phyloP scores from a whole-genome alignment of 2,888 invertebrate genomes.

The Archips xylosteana region DNA sequence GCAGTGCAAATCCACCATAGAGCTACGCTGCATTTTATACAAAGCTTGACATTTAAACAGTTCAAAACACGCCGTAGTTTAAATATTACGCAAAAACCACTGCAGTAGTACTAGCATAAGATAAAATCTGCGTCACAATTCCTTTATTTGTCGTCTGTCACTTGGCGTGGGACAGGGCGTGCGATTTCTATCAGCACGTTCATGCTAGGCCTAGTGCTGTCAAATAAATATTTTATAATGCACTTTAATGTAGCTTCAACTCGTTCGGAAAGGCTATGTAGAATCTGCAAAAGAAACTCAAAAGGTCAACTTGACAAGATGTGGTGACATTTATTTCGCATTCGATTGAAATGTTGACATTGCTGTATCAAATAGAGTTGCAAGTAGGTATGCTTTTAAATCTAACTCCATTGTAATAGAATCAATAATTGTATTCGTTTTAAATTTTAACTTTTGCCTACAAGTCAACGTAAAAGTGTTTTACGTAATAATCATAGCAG shows the following conservation, averaged over 20 bases:
- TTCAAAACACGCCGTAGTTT: not conserved
- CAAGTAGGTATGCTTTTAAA: too few relatives aligned
- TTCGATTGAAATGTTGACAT: too few relatives aligned
- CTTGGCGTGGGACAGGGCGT: conserved; percentile 13
- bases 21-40: not conserved
- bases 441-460: too few relatives aligned
- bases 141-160: conserved; percentile 29
- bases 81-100: conserved; percentile 11
- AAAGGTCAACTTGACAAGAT: not conserved
- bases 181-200: conserved; percentile 24
- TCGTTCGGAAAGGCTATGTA: not conserved
- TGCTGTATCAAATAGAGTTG: too few relatives aligned
- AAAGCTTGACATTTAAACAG: not conserved
- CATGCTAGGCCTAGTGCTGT: conserved; percentile 5
- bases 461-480: too few relatives aligned
- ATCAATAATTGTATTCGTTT: too few relatives aligned
- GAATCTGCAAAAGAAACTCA: not conserved
- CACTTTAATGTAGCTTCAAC: not conserved
- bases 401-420: too few relatives aligned
- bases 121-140: conserved; percentile 32
- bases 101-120: conserved; percentile 24
- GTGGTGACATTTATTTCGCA: too few relatives aligned
- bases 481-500: too few relatives aligned
- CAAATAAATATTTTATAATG: not conserved
- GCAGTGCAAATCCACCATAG: too few relatives aligned